Evolutionary conservation across 2,888 invertebrate genomes (phyloP).

Genomic region (Agrochola lota): DNA sequence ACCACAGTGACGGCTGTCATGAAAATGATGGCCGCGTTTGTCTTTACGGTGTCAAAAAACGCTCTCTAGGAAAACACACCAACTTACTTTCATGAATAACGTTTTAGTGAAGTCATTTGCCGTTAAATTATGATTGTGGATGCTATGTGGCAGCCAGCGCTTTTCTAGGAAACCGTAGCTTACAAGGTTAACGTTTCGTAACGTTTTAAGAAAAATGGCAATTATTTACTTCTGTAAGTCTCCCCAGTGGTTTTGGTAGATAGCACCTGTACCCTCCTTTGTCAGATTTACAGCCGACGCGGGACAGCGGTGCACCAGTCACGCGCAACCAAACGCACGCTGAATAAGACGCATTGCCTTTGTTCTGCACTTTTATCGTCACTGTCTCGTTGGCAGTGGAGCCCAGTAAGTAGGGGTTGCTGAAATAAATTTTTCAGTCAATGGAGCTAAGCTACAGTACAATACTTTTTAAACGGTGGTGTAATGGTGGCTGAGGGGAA

Average conservation of each 20-base stretch:
- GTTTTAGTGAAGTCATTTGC: no score
- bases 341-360: constrained; percentile 71
- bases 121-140: no score
- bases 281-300: constrained; percentile 58
- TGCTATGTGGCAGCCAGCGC: no score
- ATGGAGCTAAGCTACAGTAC: not conserved
- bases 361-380: constrained; percentile 70
- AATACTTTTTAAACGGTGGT: not conserved
- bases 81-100: no score
- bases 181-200: not conserved
- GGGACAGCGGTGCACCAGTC: constrained; percentile 67
- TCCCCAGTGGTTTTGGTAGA: constrained; percentile 67
- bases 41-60: no score
- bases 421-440: not conserved
- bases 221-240: constrained; percentile 64
- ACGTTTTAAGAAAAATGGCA: not conserved
- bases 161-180: no score
- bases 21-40: no score
- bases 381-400: constrained; percentile 67
- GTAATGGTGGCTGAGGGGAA: no score
- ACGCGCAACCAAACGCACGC: constrained; percentile 71
- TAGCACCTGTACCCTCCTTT: constrained; percentile 44
- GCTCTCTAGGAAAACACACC: no score
- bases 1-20: no score
- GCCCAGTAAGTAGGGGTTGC: constrained; percentile 68